Conservation (phyloP, 2,888 invertebrate genomes). For the Tenthredo distinguenda region DNA sequence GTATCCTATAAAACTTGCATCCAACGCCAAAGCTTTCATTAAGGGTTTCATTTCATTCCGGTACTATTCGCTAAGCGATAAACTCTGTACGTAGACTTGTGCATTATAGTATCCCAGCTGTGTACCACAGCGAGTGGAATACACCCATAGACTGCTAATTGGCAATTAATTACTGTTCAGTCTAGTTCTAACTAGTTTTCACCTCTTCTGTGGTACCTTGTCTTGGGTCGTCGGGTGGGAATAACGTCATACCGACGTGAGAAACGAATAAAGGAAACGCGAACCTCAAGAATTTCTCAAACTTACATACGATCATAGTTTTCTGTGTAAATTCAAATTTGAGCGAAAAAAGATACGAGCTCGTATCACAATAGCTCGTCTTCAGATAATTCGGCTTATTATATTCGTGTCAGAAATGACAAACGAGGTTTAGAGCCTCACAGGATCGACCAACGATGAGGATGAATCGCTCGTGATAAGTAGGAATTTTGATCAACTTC, state of each 20-base stretch:
- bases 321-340: background rate
- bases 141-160: background rate
- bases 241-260: background rate
- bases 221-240: background rate
- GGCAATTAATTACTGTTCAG: conserved; percentile 12
- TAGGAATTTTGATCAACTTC: conserved; percentile 38
- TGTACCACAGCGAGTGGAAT: background rate
- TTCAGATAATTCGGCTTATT: background rate
- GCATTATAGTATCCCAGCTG: background rate
- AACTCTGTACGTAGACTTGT: background rate
- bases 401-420: conserved; percentile 26
- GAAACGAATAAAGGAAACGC: background rate
- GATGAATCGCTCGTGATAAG: conserved; percentile 15
- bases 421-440: background rate
- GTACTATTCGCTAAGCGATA: background rate
- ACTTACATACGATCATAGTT: background rate
- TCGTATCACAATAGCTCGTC: background rate
- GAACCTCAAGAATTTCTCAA: background rate
- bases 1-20: background rate
- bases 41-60: conserved; percentile 5
- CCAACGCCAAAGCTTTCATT: background rate
- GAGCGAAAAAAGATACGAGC: background rate
- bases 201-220: background rate
- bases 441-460: background rate
- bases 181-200: background rate